Conservation (phyloP, 2,113 vertebrate species). For the Tinamus guttatus region DNA sequence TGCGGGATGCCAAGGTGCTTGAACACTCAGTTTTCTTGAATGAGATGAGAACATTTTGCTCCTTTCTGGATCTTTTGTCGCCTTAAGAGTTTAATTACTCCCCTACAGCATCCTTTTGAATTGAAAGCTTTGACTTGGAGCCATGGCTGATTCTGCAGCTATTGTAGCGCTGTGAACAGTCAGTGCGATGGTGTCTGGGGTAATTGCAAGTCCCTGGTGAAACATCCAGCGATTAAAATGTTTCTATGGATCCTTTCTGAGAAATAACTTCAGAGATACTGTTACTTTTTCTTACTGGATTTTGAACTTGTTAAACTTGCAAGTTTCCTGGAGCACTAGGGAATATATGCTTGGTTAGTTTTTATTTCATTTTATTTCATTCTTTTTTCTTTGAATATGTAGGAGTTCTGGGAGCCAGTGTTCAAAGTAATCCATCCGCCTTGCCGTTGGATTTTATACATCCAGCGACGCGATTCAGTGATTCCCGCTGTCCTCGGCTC, state of each 20-base stretch:
- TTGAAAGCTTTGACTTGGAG: rapidly evolving
- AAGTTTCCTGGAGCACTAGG: neutral
- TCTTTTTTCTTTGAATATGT: neutral
- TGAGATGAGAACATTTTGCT: neutral
- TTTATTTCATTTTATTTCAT: neutral
- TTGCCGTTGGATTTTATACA: neutral
- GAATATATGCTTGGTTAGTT: neutral
- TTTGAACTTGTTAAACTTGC: neutral
- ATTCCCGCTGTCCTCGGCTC: neutral
- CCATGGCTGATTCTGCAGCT: rapidly evolving
- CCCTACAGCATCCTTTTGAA: neutral
- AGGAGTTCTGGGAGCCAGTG: neutral
- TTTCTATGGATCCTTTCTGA: neutral
- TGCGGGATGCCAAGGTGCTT: rapidly evolving
- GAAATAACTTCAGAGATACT: neutral
- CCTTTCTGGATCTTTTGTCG: neutral
- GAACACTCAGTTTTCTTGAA: rapidly evolving
- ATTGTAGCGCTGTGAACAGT: neutral
- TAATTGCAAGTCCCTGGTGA: neutral
- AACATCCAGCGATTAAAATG: neutral
- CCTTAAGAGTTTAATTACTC: neutral
- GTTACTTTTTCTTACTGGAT: neutral
- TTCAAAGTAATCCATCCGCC: neutral
- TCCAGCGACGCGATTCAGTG: neutral
- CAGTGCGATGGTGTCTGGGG: neutral